Conservation (phyloP, 2,888 invertebrate species). For the Caenorhabditis japonica region DNA sequence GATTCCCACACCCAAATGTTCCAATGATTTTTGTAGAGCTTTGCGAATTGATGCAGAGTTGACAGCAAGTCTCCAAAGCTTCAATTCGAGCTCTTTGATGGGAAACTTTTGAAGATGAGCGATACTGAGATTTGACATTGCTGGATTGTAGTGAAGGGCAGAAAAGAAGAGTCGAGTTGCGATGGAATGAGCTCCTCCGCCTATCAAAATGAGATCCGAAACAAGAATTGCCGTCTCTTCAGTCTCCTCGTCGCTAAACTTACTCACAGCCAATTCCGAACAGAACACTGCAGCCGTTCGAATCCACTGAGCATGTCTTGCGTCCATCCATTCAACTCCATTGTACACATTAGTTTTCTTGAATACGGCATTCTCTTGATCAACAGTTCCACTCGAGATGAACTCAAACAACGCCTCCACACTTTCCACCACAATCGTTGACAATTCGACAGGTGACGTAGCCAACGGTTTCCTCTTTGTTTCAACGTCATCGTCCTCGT, state of each 20-base stretch:
- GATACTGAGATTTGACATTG: conserved; percentile 50
- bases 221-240: conserved; percentile 34
- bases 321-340: conserved; percentile 44
- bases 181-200: conserved; percentile 48
- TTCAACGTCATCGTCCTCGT: conserved; percentile 17
- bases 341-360: conserved; percentile 22
- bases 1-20: conserved; percentile 21
- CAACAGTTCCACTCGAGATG: conserved; percentile 25
- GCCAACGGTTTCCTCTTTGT: conserved; percentile 5
- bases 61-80: conserved; percentile 60
- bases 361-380: conserved; percentile 44
- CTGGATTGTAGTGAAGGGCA: conserved; percentile 51
- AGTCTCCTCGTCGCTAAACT: conserved; percentile 14
- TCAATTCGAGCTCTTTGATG: conserved; percentile 38
- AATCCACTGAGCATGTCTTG: conserved; percentile 22
- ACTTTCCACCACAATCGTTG: conserved; percentile 20
- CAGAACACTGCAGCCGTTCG: conserved; percentile 40
- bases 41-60: conserved; percentile 29
- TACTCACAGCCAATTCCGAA: conserved; percentile 14
- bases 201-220: conserved; percentile 20
- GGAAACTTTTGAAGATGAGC: conserved; percentile 58
- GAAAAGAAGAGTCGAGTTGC: conserved; percentile 53
- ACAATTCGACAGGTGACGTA: conserved; percentile 36
- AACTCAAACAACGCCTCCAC: conserved; percentile 37
- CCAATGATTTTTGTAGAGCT: conserved; percentile 3